Evolutionary conservation across 2,797 vertebrate species (phyloP).

Genomic region (Buphagus erythrorhynchus): DNA sequence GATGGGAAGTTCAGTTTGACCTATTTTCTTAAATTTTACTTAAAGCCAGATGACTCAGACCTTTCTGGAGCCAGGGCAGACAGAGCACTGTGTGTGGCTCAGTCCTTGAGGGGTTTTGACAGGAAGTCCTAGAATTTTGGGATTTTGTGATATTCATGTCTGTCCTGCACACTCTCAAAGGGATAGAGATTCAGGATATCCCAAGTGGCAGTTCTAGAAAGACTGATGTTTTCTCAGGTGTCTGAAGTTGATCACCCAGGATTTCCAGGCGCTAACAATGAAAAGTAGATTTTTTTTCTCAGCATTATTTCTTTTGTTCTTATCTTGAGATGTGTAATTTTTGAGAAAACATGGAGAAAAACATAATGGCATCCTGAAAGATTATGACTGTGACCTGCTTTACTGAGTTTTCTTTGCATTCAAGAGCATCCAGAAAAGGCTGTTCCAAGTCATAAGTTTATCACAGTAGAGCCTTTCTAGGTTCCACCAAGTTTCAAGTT

Average conservation of each 20-base stretch:
- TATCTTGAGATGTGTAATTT: background rate
- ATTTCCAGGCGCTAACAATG: background rate
- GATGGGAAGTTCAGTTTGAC: slow-evolving; percentile 42
- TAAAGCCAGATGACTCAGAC: slow-evolving; percentile 42
- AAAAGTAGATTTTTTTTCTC: background rate
- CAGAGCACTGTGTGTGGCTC: background rate
- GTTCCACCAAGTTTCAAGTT: background rate
- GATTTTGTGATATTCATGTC: background rate
- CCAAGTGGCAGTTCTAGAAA: background rate
- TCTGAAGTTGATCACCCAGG: background rate
- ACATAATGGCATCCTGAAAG: background rate
- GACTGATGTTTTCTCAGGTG: background rate
- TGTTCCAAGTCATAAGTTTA: background rate
- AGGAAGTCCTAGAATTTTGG: background rate
- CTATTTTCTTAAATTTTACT: slow-evolving; percentile 48
- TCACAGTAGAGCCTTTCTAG: background rate
- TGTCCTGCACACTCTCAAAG: background rate
- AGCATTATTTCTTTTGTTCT: background rate
- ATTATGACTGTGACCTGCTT: background rate
- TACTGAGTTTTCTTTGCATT: background rate
- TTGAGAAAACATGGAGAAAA: background rate
- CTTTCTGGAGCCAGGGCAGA: background rate
- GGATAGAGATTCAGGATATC: background rate
- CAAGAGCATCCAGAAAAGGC: background rate
- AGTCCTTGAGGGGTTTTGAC: background rate